phyloP scores from a whole-genome alignment of 2,113 vertebrate genomes.

The Zosterops pallidus region DNA sequence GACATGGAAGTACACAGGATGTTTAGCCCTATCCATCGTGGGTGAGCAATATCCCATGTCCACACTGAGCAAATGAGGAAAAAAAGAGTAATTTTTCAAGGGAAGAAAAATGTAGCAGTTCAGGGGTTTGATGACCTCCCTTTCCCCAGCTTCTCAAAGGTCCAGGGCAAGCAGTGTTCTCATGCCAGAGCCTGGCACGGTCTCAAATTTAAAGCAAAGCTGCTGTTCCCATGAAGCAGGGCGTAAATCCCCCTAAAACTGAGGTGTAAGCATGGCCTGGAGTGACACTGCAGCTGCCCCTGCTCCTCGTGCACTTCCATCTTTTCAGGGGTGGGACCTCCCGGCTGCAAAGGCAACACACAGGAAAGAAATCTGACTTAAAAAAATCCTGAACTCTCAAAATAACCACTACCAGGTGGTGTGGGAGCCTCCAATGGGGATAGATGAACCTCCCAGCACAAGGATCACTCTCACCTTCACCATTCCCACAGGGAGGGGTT shows the following conservation, averaged over 20 bases:
- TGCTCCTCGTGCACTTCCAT: neutral
- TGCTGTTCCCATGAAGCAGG: neutral
- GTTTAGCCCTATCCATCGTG: conserved; percentile 55
- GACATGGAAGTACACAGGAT: conserved; percentile 23
- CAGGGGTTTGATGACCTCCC: conserved; percentile 54
- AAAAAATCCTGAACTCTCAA: neutral
- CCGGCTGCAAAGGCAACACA: rapidly evolving
- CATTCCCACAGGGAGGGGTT: neutral
- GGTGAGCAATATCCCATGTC: conserved; percentile 56
- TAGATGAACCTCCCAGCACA: neutral
- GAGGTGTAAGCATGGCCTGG: rapidly evolving
- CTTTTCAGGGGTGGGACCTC: neutral
- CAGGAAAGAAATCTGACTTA: neutral
- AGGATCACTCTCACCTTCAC: neutral
- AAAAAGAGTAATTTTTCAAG: neutral
- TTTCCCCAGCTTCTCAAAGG: conserved; percentile 51
- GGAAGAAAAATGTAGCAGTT: conserved; percentile 48
- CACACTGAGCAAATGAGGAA: neutral
- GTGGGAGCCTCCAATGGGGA: neutral
- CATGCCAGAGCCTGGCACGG: rapidly evolving
- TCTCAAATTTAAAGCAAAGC: neutral
- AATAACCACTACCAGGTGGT: neutral
- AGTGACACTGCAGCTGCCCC: neutral
- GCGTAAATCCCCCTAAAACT: neutral
- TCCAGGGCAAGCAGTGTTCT: neutral